Percentiles rank a stretch among this genome's conserved stretches.
These are phyloP conservation scores for Leptestheria dahalacensis DNA, from an alignment of 1,140 invertebrate genomes.

Conservation along the genomic window DNA sequence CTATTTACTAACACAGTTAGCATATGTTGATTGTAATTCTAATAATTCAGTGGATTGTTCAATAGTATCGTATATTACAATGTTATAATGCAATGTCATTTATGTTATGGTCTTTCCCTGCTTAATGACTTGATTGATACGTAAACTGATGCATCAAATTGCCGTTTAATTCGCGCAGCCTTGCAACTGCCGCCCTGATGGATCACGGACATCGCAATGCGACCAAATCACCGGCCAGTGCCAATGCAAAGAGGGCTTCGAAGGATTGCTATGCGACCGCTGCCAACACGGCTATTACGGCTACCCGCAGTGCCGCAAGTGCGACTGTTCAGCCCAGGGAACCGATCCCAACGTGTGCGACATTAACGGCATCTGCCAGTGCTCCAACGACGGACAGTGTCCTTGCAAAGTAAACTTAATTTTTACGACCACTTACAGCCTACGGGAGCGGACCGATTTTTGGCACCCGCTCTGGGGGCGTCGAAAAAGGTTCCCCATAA, in stretches of 20 bases:
- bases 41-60: no score
- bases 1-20: no score
- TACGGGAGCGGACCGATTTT: slow-evolving; percentile 17
- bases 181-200: slow-evolving; percentile 57
- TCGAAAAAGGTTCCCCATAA: no score
- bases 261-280: slow-evolving; percentile 56
- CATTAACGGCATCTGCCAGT: slow-evolving; percentile 37
- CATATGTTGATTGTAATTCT: no score
- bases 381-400: slow-evolving; percentile 59
- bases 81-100: no score
- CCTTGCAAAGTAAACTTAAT: slow-evolving; percentile 56
- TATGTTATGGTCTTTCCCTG: no score
- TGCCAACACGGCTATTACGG: slow-evolving; percentile 76
- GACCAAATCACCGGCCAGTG: slow-evolving; percentile 60
- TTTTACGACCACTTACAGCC: slow-evolving; percentile 19
- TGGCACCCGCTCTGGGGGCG: no score
- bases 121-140: no score
- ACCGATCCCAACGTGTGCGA: slow-evolving; percentile 42
- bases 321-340: slow-evolving; percentile 56
- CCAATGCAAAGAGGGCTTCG: slow-evolving; percentile 60
- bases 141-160: neutral
- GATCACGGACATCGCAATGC: slow-evolving; percentile 53
- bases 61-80: no score
- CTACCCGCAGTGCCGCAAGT: slow-evolving; percentile 71
- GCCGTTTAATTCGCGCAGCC: slow-evolving; percentile 29